phyloP scores from a whole-genome alignment of 64 coral and sea anemone species.

The Cladopsammia gracilis region DNA sequence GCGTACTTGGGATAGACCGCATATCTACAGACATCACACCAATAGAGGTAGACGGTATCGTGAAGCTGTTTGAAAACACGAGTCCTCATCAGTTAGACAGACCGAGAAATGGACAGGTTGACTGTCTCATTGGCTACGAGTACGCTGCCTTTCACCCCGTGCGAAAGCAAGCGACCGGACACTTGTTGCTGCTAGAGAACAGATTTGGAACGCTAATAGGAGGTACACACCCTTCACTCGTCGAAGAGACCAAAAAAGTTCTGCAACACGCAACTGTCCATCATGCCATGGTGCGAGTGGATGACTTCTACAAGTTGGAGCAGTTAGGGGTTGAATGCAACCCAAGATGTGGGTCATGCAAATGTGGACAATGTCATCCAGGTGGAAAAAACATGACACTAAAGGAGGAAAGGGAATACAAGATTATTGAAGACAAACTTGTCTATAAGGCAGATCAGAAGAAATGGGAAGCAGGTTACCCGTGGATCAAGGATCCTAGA shows the following conservation, averaged over 20 bases:
- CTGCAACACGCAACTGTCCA: too few relatives aligned
- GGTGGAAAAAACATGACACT: slow-evolving; percentile 10
- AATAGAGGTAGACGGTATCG: not conserved
- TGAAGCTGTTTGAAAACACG: not conserved
- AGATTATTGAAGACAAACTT: slow-evolving; percentile 5
- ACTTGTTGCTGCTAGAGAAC: not conserved
- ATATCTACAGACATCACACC: not conserved
- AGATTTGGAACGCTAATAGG: not conserved
- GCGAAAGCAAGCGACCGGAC: not conserved
- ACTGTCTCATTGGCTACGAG: not conserved
- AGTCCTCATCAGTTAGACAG: not conserved
- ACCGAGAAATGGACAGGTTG: not conserved
- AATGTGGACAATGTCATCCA: not conserved
- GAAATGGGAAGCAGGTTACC: not conserved
- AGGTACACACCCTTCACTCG: not conserved
- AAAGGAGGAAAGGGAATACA: slow-evolving; percentile 16
- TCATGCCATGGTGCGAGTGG: not conserved
- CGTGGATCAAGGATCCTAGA: not conserved
- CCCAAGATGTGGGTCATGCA: slow-evolving; percentile 4
- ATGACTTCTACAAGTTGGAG: slow-evolving; percentile 10
- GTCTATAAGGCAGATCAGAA: not conserved
- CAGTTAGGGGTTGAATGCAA: slow-evolving; percentile 16
- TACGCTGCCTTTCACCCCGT: not conserved
- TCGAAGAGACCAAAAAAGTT: not conserved
- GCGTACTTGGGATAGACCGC: not conserved